Evolutionary conservation across 1,140 invertebrate species (phyloP).

Genomic region (Drosophila grimshawi): DNA sequence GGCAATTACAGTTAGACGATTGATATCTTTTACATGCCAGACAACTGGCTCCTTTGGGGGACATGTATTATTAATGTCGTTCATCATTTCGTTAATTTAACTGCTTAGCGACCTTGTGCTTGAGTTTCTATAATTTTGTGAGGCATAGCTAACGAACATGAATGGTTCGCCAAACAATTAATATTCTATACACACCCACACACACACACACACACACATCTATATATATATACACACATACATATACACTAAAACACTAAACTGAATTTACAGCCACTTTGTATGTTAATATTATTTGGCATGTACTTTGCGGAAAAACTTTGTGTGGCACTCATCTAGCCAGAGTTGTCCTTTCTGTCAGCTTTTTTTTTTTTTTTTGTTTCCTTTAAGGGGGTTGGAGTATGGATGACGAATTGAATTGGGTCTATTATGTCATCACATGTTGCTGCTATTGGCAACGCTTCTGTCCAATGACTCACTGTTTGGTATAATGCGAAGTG

Average conservation of each 20-base stretch:
- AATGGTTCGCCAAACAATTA: conserved; percentile 35
- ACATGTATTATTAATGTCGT: conserved; percentile 63
- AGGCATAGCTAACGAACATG: neutral
- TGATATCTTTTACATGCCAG: conserved; percentile 45
- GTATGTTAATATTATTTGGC: conserved; percentile 65
- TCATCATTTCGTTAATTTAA: conserved; percentile 32
- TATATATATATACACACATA: conserved; percentile 10
- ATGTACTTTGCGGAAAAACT: conserved; percentile 50
- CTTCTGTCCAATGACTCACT: conserved; percentile 24
- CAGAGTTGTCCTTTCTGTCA: conserved; percentile 18
- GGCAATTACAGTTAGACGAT: conserved; percentile 33
- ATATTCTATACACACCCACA: conserved; percentile 28
- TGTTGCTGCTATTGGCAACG: conserved; percentile 43
- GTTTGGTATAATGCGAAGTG: conserved; percentile 4
- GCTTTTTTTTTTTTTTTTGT: neutral
- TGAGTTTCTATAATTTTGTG: neutral
- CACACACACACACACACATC: conserved; percentile 4
- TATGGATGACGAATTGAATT: conserved; percentile 8
- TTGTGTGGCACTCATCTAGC: conserved; percentile 38
- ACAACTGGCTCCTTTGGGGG: conserved; percentile 51
- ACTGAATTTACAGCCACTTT: conserved; percentile 44
- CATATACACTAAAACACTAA: neutral
- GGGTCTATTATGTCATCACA: conserved; percentile 67
- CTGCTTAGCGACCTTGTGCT: conserved; percentile 7
- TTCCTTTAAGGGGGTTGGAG: neutral